phyloP scores from a whole-genome alignment of 2,888 invertebrate genomes.

The Nysson spinosus region DNA sequence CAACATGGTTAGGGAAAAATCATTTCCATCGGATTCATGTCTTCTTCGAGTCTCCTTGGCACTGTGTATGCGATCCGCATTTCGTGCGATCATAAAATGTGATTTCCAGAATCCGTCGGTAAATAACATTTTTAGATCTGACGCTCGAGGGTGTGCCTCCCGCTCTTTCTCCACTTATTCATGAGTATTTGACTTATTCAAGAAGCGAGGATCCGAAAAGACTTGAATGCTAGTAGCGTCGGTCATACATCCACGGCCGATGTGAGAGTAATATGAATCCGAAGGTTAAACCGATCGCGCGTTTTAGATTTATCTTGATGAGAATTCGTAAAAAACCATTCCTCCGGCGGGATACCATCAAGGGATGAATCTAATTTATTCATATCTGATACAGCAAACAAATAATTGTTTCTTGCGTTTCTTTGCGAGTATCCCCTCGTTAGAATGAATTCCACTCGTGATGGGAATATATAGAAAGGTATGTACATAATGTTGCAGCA shows the following conservation, averaged over 20 bases:
- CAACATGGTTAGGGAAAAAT: no score
- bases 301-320: constrained; percentile 50
- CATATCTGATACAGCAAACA: no score
- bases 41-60: not conserved
- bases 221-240: constrained; percentile 53
- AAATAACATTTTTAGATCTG: constrained; percentile 51
- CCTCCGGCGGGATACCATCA: no score
- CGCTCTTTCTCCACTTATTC: constrained; percentile 67
- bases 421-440: no score
- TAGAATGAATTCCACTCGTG: no score
- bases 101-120: constrained; percentile 47
- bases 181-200: constrained; percentile 74
- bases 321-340: not conserved
- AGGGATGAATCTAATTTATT: no score
- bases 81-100: constrained; percentile 41
- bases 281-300: constrained; percentile 51
- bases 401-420: no score
- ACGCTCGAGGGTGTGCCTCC: constrained; percentile 37
- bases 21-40: not conserved
- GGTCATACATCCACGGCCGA: constrained; percentile 53
- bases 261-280: constrained; percentile 65
- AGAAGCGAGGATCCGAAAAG: constrained; percentile 63
- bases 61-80: constrained; percentile 25
- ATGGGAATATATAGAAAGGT: no score
- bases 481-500: no score